A percentile compares a stretch with the other conserved stretches of the same genome.
Conservation (phyloP, 2,797 vertebrate genomes). For the Lutra lutra region DNA sequence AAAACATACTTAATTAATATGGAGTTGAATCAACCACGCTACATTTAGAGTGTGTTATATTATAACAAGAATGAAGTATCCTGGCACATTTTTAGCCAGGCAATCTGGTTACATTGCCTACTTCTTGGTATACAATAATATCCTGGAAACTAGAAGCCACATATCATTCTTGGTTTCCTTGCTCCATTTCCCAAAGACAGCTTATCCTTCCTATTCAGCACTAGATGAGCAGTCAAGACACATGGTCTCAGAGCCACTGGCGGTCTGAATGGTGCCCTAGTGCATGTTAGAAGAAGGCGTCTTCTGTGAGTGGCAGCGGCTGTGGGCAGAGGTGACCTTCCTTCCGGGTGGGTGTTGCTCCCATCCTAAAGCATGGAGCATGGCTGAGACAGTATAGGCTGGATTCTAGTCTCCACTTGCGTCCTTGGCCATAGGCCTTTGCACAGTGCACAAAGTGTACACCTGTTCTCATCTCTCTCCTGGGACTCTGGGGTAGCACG, state of each 20-base stretch:
- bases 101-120: neutral
- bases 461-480: neutral
- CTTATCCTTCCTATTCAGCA: neutral
- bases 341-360: neutral
- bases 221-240: neutral
- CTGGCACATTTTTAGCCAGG: neutral
- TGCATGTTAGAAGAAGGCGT: neutral
- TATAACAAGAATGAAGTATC: neutral
- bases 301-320: neutral
- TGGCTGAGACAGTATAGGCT: neutral
- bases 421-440: neutral
- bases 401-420: neutral
- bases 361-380: neutral
- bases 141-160: neutral
- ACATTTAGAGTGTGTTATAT: neutral
- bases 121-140: neutral
- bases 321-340: neutral
- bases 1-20: slow-evolving; percentile 4
- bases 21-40: neutral
- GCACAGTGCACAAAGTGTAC: neutral
- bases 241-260: neutral
- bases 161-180: slow-evolving; percentile 13
- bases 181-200: neutral
- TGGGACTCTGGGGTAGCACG: neutral
- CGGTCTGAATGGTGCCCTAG: neutral